Base-by-base conservation (phyloP, 2,113 vertebrate species). In the Varanus komodoensis region DNA sequence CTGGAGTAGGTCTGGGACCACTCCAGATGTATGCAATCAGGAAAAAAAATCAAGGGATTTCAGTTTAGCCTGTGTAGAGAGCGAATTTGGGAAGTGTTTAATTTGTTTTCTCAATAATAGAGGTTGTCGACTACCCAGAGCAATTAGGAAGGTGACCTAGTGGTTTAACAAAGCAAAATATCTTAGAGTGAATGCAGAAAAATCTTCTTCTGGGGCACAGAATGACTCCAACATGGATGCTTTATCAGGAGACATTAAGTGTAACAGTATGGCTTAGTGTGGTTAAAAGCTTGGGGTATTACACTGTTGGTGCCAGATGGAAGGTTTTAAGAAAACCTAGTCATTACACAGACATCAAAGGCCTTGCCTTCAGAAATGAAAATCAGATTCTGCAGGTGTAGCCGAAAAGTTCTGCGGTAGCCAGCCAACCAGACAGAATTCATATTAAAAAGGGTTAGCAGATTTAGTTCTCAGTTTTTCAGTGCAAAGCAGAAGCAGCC, bases 221-320 rank as follows among this genome's bases (percentile, higher is more conserved):
- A 91, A 93, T 94, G 92, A 92, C 94, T 94, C 84, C 95, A 93
- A 95, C 77, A 90, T 93, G 92, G 80, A 92, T 61, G 86, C 6
- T 93, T 69, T 92, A 44, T 95, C 91, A 95, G 84, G 94, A 93
- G 74, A 93, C 64, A 89, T 74, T 75, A 95, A 91, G 68, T 61
- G 94, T 95, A 95, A 95, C 91, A 95, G 90, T 95, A 87, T 95
- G 95, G 92, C 92, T 87, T 80, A 94, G 92, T 86, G 88, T 91
- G 89, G 85, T 84, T 92, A 93, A 54, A 91, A 17, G 90, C 80
- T n/a, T 94, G 57, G 89, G 86, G 5, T 86, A 94, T 25, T 92
- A 17, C 6, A 68, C 85, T 92, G 87, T 34, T 82, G 87, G 89
- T 2, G 8, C 89, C 95, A 95, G 95, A 93, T 95, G 95, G 57